phyloP scores from a whole-genome alignment of 53 echinoderm and acorn worm genomes.

The Patiria pectinifera region DNA sequence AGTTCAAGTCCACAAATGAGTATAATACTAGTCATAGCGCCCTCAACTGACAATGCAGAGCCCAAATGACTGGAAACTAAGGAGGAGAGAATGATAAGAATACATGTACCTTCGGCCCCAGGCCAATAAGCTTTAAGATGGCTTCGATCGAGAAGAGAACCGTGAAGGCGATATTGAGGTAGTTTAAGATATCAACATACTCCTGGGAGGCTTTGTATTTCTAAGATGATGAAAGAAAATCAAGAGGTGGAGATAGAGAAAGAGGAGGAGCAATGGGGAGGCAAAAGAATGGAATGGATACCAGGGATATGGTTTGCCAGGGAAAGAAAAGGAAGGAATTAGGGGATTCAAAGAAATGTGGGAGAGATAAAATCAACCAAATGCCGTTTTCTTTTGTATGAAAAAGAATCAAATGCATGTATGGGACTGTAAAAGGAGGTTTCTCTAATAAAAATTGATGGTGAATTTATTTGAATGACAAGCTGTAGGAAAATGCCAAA shows the following conservation, averaged over 20 bases:
- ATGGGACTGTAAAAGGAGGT: background rate
- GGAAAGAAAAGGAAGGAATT: background rate
- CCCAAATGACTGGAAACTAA: background rate
- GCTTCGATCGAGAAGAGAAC: conserved; percentile 94
- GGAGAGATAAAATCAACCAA: conserved; percentile 4
- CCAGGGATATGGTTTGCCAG: background rate
- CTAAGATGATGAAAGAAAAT: conserved; percentile 44
- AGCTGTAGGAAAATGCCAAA: no score
- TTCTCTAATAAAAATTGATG: background rate
- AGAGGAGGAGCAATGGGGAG: background rate
- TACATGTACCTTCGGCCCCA: conserved; percentile 85
- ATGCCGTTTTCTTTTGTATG: background rate
- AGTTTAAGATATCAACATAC: conserved; percentile 64
- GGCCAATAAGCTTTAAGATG: conserved; percentile 86
- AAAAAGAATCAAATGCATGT: conserved; percentile 27
- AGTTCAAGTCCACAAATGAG: no score
- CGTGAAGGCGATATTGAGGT: conserved; percentile 93
- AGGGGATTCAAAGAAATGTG: background rate
- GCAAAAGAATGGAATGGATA: background rate
- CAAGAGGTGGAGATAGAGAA: background rate
- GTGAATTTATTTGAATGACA: background rate
- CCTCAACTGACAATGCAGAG: background rate
- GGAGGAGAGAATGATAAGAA: background rate
- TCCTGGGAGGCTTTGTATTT: conserved; percentile 71
- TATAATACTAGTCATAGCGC: background rate